These are phyloP conservation scores for Xanthorhoe spadicearia DNA, from an alignment of 2,888 invertebrate species.

Conservation along the genomic window DNA sequence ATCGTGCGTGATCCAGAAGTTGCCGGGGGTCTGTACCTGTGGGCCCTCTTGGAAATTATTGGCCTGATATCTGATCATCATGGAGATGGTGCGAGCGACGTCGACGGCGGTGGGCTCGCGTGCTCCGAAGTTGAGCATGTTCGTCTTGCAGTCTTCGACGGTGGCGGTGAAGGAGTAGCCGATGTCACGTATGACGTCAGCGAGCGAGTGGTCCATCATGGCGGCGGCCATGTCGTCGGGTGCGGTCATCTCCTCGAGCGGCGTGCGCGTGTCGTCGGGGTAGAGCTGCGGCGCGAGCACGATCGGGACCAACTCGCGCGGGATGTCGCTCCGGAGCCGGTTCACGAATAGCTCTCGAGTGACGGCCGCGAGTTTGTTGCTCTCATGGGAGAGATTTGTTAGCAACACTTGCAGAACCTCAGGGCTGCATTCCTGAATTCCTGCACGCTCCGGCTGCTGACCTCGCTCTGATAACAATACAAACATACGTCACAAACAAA, in stretches of 20 bases:
- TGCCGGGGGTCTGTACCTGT: slow-evolving; percentile 87
- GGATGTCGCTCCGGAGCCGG: slow-evolving; percentile 93
- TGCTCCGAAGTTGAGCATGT: slow-evolving; percentile 91
- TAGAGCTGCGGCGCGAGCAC: slow-evolving; percentile 95
- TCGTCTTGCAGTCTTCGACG: slow-evolving; percentile 94
- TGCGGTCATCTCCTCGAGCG: slow-evolving; percentile 86
- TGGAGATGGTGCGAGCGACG: slow-evolving; percentile 93
- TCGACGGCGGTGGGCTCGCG: slow-evolving; percentile 93
- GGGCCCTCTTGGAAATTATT: slow-evolving; percentile 86
- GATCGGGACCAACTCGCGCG: slow-evolving; percentile 94
- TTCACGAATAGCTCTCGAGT: slow-evolving; percentile 92
- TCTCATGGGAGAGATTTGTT: slow-evolving; percentile 85
- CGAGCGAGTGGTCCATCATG: slow-evolving; percentile 90
- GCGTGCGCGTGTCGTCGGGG: slow-evolving; percentile 89
- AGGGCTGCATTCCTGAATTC: slow-evolving; percentile 95
- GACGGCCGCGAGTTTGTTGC: slow-evolving; percentile 88
- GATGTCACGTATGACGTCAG: slow-evolving; percentile 96
- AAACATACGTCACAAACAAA: slow-evolving; percentile 21
- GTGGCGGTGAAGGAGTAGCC: slow-evolving; percentile 95
- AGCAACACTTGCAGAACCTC: slow-evolving; percentile 95
- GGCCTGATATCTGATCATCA: slow-evolving; percentile 94
- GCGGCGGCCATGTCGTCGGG: slow-evolving; percentile 85
- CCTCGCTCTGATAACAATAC: slow-evolving; percentile 80
- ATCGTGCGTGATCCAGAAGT: slow-evolving; percentile 86
- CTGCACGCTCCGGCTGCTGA: slow-evolving; percentile 89